These are phyloP conservation scores for Psittacara wagleri DNA, from an alignment of 2,113 vertebrate species.

Conservation along the genomic window DNA sequence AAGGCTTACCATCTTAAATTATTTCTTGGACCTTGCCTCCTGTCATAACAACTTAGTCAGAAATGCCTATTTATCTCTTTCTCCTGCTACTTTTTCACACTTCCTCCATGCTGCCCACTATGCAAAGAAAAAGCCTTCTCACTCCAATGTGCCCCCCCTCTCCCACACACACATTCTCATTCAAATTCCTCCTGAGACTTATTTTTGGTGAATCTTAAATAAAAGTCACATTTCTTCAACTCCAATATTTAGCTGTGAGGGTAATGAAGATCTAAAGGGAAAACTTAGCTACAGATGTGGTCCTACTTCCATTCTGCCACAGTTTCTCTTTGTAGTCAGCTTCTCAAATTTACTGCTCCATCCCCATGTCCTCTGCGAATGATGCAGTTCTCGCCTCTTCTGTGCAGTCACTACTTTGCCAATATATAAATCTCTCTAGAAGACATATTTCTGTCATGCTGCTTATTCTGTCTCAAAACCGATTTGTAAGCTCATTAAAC, in stretches of 20 bases:
- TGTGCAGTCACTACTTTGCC: neutral
- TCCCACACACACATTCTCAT: neutral
- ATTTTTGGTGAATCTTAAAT: neutral
- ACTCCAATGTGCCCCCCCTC: slow-evolving; percentile 22
- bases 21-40: slow-evolving; percentile 9
- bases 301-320: neutral
- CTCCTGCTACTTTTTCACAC: slow-evolving; percentile 44
- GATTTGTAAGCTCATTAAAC: neutral
- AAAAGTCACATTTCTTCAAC: slow-evolving; percentile 1
- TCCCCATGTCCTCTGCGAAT: neutral
- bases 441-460: neutral
- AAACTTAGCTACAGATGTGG: neutral
- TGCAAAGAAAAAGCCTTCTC: neutral
- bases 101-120: slow-evolving; percentile 47
- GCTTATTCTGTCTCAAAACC: neutral
- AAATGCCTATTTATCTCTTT: slow-evolving; percentile 25
- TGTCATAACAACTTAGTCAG: slow-evolving; percentile 48
- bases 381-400: neutral
- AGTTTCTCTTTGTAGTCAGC: neutral
- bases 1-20: neutral
- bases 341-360: neutral
- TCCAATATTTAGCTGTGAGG: neutral
- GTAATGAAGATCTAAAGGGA: neutral
- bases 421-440: neutral
- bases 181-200: slow-evolving; percentile 20